Percentiles rank a stretch among this genome's conserved stretches.
phyloP scores from a whole-genome alignment of 2,888 invertebrate species.

The Nephrocerus scutellatus region DNA sequence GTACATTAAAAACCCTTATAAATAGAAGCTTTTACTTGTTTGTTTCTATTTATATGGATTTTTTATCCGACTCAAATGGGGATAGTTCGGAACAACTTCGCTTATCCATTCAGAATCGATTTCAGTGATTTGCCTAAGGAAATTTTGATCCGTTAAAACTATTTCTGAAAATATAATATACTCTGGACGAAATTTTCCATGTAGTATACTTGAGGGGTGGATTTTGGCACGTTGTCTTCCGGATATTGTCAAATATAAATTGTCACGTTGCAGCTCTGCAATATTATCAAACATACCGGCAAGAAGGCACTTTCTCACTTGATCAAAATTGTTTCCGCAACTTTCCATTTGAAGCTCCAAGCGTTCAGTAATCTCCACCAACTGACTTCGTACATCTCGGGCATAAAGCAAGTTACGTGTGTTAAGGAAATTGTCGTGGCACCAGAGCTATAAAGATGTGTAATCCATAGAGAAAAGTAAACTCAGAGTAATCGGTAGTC shows the following conservation, averaged over 20 bases:
- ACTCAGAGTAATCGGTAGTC: background rate
- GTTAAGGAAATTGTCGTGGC: slow-evolving; percentile 82
- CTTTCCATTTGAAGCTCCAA: slow-evolving; percentile 56
- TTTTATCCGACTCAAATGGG: slow-evolving; percentile 31
- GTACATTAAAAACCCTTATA: too few species aligned
- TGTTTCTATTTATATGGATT: slow-evolving; percentile 20
- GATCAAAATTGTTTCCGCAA: slow-evolving; percentile 58
- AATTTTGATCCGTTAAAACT: slow-evolving; percentile 75
- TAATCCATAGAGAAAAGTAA: too few species aligned
- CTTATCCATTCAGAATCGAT: slow-evolving; percentile 76
- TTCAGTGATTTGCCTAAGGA: slow-evolving; percentile 69
- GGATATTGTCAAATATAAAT: slow-evolving; percentile 61
- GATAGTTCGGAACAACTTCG: slow-evolving; percentile 52
- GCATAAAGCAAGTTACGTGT: slow-evolving; percentile 76
- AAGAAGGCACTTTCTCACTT: slow-evolving; percentile 70
- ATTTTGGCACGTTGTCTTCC: slow-evolving; percentile 62
- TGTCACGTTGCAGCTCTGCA: slow-evolving; percentile 71
- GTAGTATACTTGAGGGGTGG: slow-evolving; percentile 76
- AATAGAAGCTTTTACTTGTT: too few species aligned
- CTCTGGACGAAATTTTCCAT: slow-evolving; percentile 55
- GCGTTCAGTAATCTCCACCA: slow-evolving; percentile 62
- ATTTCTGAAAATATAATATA: slow-evolving; percentile 79
- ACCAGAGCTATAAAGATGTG: slow-evolving; percentile 60
- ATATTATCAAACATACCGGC: slow-evolving; percentile 80
- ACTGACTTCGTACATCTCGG: slow-evolving; percentile 69